Conservation (phyloP, 2,888 invertebrate species). For the Syrphus vitripennis region DNA sequence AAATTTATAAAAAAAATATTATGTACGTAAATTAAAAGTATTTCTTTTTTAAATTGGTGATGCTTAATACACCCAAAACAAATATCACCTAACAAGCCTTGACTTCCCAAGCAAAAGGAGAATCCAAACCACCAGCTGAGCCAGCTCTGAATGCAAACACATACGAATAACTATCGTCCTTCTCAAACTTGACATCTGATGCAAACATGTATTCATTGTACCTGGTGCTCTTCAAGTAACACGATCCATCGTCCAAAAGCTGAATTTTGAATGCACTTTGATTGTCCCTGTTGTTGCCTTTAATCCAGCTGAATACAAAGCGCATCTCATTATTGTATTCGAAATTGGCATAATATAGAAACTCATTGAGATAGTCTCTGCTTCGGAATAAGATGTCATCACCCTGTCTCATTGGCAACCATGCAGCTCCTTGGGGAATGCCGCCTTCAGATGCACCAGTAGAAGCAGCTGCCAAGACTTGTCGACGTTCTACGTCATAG, state of each 20-base stretch:
- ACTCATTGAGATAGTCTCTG: background rate
- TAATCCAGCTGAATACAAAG: background rate
- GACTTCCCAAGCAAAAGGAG: background rate
- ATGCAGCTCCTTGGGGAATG: background rate
- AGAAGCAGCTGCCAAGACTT: background rate
- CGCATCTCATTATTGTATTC: background rate
- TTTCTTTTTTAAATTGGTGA: too few relatives aligned
- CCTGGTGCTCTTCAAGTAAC: background rate
- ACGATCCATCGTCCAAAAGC: background rate
- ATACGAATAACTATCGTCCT: background rate
- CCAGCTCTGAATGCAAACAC: background rate
- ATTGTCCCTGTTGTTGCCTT: background rate
- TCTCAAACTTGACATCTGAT: background rate
- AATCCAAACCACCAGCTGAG: background rate
- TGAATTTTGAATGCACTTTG: conserved; percentile 12
- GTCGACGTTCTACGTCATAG: conserved; percentile 7
- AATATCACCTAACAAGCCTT: background rate
- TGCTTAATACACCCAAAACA: background rate
- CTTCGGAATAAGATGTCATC: conserved; percentile 6
- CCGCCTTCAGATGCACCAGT: background rate
- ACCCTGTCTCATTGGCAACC: background rate
- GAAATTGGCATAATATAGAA: conserved; percentile 13
- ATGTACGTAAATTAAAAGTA: background rate
- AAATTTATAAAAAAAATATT: background rate
- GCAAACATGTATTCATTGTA: conserved; percentile 7